Conservation (phyloP, 2,797 vertebrate species). For the Ceyx erithaca region DNA sequence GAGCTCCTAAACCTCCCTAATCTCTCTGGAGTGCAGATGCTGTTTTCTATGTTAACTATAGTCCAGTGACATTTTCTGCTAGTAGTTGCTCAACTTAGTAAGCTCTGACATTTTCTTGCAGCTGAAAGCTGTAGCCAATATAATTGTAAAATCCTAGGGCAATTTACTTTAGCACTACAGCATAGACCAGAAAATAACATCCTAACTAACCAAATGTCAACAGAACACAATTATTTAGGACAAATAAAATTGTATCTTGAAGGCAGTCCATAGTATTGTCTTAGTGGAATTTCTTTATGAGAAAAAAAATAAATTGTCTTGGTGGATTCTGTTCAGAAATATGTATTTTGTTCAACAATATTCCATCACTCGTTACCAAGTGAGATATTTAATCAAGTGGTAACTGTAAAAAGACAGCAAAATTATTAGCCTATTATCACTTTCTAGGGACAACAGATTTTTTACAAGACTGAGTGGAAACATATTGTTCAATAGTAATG, state of each 20-base stretch:
- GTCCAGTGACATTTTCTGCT: not conserved
- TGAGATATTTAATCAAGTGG: not conserved
- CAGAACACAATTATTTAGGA: not conserved
- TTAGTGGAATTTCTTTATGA: not conserved
- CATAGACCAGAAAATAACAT: not conserved
- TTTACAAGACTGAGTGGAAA: constrained; percentile 33
- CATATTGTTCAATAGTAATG: not conserved
- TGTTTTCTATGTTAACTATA: not conserved
- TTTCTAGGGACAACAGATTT: constrained; percentile 32
- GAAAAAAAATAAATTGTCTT: not conserved
- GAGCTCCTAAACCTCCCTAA: not conserved
- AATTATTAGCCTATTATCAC: constrained; percentile 40
- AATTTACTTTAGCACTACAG: constrained; percentile 2
- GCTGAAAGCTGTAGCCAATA: not conserved
- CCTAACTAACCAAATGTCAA: not conserved
- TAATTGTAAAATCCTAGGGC: constrained; percentile 14
- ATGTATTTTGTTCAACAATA: not conserved
- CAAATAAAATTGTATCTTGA: not conserved
- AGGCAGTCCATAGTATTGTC: not conserved
- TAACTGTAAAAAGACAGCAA: constrained; percentile 1
- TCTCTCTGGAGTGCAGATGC: not conserved
- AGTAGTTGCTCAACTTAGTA: not conserved
- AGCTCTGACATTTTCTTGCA: constrained; percentile 30
- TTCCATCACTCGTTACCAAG: not conserved
- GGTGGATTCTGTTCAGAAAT: not conserved